phyloP scores from a whole-genome alignment of 2,113 vertebrate species.

The Grammomys surdaster region DNA sequence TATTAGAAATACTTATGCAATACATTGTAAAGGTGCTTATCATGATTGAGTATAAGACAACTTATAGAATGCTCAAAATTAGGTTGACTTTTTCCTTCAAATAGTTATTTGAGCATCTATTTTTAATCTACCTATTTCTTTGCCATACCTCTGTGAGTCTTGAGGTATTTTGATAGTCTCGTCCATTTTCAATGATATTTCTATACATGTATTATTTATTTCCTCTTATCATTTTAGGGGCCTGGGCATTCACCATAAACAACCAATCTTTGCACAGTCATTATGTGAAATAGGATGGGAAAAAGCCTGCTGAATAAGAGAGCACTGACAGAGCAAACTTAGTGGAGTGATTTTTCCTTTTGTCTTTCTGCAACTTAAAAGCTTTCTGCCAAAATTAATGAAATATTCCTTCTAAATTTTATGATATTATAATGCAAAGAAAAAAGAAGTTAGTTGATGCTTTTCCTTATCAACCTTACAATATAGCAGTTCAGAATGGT shows the following conservation, averaged over 20 bases:
- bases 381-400: not conserved
- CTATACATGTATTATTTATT: slow-evolving; percentile 25
- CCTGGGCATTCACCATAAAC: not conserved
- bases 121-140: slow-evolving; percentile 53
- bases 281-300: not conserved
- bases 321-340: not conserved
- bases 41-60: not conserved
- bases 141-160: not conserved
- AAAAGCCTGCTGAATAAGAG: not conserved
- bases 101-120: slow-evolving; percentile 5
- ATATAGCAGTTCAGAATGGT: not conserved
- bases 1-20: not conserved
- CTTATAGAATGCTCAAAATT: not conserved
- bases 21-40: not conserved
- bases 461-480: not conserved
- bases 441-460: not conserved
- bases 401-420: not conserved
- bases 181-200: slow-evolving; percentile 34
- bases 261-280: not conserved
- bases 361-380: slow-evolving; percentile 55
- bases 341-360: not conserved
- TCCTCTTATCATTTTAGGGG: not conserved
- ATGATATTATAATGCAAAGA: not conserved
- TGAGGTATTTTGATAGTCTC: slow-evolving; percentile 41
- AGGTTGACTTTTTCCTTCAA: slow-evolving; percentile 41